Percentiles rank a stretch among this genome's conserved stretches.
These are phyloP conservation scores for Odontamblyopus rebecca DNA, from an alignment of 2,797 vertebrate genomes.

Conservation along the genomic window DNA sequence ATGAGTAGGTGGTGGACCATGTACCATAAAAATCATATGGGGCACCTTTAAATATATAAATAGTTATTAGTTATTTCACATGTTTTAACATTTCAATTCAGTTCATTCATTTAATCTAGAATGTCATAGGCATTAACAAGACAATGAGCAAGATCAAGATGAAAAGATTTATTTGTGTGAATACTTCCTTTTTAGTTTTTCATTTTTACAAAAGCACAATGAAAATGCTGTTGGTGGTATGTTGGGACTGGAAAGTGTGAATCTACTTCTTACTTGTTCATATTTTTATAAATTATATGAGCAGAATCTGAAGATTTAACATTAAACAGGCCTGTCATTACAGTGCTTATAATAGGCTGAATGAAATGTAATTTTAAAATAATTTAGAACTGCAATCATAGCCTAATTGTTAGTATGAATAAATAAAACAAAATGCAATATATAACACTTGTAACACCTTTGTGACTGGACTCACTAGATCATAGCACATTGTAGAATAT, in stretches of 20 bases:
- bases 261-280: background rate
- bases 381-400: background rate
- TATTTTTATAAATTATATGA: background rate
- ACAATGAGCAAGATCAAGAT: constrained; percentile 1
- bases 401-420: background rate
- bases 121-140: background rate
- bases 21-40: too few relatives aligned
- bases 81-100: background rate
- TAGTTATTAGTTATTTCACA: too few relatives aligned
- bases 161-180: background rate
- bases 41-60: too few relatives aligned
- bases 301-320: background rate
- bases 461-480: background rate
- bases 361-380: background rate
- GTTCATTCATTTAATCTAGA: background rate
- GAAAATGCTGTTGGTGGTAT: background rate
- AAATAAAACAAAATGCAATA: background rate
- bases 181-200: background rate
- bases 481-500: background rate
- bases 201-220: background rate
- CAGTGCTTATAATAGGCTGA: background rate
- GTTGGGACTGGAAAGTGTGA: background rate
- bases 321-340: background rate
- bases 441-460: background rate
- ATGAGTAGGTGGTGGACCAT: too few relatives aligned